phyloP scores from a whole-genome alignment of 37 sponge, comb jelly and placozoan genomes.

The Agelas oroides region DNA sequence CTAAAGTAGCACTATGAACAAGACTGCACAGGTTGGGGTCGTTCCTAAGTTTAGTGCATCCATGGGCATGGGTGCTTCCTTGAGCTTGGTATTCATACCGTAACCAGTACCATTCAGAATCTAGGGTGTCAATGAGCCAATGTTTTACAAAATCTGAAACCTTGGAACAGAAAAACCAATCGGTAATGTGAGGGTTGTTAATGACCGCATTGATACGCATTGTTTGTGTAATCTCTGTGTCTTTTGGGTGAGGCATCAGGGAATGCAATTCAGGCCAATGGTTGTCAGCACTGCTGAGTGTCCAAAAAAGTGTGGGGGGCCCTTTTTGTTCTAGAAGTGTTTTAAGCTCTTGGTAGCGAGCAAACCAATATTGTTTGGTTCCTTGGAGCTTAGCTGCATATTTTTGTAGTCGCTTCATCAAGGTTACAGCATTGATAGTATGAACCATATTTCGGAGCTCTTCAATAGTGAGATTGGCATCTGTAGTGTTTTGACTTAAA shows the following conservation, averaged over 20 bases:
- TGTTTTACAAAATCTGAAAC: slow-evolving; percentile 11
- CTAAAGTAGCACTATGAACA: slow-evolving; percentile 1
- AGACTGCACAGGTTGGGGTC: slow-evolving; percentile 3
- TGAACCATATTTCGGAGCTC: slow-evolving; percentile 35
- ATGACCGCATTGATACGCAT: slow-evolving; percentile 9
- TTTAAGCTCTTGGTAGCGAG: slow-evolving; percentile 12
- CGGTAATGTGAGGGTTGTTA: slow-evolving; percentile 6
- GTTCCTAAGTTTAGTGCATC: slow-evolving; percentile 20
- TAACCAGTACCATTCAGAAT: slow-evolving; percentile 23
- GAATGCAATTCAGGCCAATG: slow-evolving; percentile 51
- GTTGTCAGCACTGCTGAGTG: slow-evolving; percentile 27
- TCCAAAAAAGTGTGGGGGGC: slow-evolving; percentile 46
- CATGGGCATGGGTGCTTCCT: slow-evolving; percentile 43
- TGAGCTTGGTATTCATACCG: slow-evolving; percentile 37
- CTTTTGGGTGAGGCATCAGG: slow-evolving; percentile 7
- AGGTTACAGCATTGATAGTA: background rate
- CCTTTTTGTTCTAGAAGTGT: slow-evolving; percentile 38
- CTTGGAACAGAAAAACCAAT: slow-evolving; percentile 17
- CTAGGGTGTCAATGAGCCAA: background rate
- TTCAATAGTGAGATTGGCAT: slow-evolving; percentile 34
- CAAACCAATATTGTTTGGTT: slow-evolving; percentile 47
- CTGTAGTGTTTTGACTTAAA: slow-evolving; percentile 9
- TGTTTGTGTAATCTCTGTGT: background rate
- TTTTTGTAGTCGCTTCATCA: slow-evolving; percentile 29
- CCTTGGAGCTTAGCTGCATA: slow-evolving; percentile 44